Conservation (phyloP, 1,140 invertebrate species). For the Drosophila willistoni region DNA sequence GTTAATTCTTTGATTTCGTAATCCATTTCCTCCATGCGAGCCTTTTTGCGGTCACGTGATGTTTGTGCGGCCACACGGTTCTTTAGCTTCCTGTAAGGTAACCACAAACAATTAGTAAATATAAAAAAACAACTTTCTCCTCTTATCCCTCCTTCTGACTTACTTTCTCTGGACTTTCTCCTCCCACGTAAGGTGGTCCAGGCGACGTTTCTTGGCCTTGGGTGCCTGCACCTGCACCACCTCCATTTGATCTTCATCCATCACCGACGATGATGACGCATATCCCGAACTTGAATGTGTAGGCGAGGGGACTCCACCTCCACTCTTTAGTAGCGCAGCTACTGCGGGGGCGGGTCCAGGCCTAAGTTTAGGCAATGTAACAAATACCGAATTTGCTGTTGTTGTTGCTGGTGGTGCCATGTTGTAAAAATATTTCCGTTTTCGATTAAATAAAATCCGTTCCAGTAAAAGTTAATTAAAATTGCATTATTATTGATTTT, state of each 20-base stretch:
- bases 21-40: constrained; percentile 95
- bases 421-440: constrained; percentile 9
- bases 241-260: constrained; percentile 40
- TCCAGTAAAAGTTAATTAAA: constrained; percentile 39
- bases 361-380: constrained; percentile 85
- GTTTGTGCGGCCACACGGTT: constrained; percentile 99
- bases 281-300: constrained; percentile 73
- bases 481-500: constrained; percentile 52
- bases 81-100: constrained; percentile 93
- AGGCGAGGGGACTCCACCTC: constrained; percentile 82
- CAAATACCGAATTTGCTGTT: constrained; percentile 68
- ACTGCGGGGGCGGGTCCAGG: constrained; percentile 73
- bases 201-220: constrained; percentile 87
- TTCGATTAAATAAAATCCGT: constrained; percentile 27
- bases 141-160: constrained; percentile 77
- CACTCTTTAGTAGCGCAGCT: constrained; percentile 78
- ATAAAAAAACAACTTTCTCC: too few species aligned
- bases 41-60: constrained; percentile 98
- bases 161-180: constrained; percentile 93
- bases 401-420: constrained; percentile 58
- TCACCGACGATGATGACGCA: constrained; percentile 50
- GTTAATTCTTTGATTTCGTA: constrained; percentile 86
- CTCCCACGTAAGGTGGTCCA: constrained; percentile 92
- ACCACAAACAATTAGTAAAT: background rate
- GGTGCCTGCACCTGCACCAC: constrained; percentile 42